A percentile compares a stretch with the other conserved stretches of the same genome.
Conservation (phyloP, 1,140 invertebrate species). For the Platorchestia sp. region DNA sequence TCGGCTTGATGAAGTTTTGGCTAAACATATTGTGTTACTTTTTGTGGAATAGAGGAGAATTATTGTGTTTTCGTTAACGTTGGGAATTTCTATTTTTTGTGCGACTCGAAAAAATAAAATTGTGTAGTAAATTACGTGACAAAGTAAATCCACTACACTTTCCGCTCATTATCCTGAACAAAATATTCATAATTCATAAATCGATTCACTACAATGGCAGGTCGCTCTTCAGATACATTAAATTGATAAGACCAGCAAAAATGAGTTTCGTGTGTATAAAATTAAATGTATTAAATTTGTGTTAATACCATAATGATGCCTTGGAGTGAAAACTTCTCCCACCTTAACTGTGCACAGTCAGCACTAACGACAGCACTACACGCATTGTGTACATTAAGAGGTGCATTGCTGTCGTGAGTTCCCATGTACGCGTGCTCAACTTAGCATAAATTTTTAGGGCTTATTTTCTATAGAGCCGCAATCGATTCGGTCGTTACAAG, state of each 20-base stretch:
- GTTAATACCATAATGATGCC: background rate
- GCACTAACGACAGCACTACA: background rate
- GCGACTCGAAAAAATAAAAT: background rate
- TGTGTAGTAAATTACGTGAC: background rate
- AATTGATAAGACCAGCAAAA: background rate
- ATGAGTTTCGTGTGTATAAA: background rate
- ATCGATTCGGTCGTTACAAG: background rate
- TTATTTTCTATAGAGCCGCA: background rate
- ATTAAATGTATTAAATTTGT: no score
- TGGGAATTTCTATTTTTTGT: background rate
- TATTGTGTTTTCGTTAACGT: background rate
- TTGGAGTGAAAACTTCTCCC: background rate
- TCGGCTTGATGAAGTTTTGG: no score
- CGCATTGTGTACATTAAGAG: background rate
- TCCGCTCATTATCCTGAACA: background rate
- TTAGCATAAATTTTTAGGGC: background rate
- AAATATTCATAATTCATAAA: background rate
- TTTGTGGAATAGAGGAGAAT: no score
- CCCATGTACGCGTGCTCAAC: background rate
- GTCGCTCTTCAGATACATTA: background rate
- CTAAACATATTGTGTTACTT: no score
- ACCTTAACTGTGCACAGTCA: background rate
- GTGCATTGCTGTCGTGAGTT: background rate
- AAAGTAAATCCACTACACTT: background rate
- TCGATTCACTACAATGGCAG: background rate